Evolutionary conservation across 2,888 invertebrate genomes (phyloP).

Genomic region (Petrolisthes manimaculis): DNA sequence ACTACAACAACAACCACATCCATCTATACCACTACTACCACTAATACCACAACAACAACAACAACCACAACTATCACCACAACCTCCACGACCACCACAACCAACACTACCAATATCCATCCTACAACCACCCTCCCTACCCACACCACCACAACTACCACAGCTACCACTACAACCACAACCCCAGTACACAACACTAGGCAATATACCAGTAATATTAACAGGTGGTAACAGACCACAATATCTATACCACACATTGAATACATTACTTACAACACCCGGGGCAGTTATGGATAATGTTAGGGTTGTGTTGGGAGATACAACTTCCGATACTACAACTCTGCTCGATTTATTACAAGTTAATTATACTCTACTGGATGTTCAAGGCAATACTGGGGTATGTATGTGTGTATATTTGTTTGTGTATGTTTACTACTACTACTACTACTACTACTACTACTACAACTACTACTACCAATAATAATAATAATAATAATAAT

Average conservation of each 20-base stretch:
- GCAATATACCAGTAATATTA: conserved; percentile 51
- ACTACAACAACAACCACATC: too few relatives aligned
- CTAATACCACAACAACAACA: too few relatives aligned
- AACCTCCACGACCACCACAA: too few relatives aligned
- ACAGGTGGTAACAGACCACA: conserved; percentile 58
- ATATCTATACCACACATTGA: conserved; percentile 62
- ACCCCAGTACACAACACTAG: conserved; percentile 21
- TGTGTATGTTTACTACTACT: too few relatives aligned
- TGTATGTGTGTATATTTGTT: neutral
- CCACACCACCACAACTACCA: too few relatives aligned
- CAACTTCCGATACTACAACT: conserved; percentile 26
- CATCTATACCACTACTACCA: too few relatives aligned
- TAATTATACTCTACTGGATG: conserved; percentile 37
- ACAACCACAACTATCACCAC: neutral
- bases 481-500: neutral
- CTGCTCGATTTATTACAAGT: conserved; percentile 49
- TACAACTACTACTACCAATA: neutral
- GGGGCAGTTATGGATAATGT: conserved; percentile 41
- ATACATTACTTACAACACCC: conserved; percentile 39
- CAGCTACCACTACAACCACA: too few relatives aligned
- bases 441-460: too few relatives aligned
- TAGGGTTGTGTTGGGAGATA: conserved; percentile 40
- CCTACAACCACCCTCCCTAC: neutral
- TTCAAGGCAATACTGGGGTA: conserved; percentile 5
- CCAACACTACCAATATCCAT: too few relatives aligned